Evolutionary conservation across 2,797 vertebrate genomes (phyloP).

Genomic region (Clarias pachynema): DNA sequence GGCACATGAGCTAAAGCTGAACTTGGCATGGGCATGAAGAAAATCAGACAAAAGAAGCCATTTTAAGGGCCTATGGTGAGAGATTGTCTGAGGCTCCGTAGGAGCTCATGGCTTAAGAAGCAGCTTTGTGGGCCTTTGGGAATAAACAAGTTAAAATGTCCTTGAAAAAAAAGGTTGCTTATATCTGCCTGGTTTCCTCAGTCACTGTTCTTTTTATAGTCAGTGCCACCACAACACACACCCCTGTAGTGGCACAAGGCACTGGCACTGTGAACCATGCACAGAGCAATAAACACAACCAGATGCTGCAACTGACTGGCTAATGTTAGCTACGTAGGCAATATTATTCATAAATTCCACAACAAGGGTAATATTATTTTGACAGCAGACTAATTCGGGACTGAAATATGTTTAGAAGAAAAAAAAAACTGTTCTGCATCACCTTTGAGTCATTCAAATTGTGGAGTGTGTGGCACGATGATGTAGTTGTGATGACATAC

Average conservation of each 20-base stretch:
- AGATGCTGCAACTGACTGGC: not conserved
- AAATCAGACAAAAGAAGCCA: too few relatives aligned
- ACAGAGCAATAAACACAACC: not conserved
- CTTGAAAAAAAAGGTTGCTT: not conserved
- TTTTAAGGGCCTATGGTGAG: too few relatives aligned
- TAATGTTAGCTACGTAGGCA: not conserved
- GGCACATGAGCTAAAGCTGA: too few relatives aligned
- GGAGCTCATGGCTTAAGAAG: too few relatives aligned
- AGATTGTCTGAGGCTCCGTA: too few relatives aligned
- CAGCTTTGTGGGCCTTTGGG: too few relatives aligned
- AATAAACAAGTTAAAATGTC: too few relatives aligned
- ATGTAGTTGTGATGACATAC: not conserved
- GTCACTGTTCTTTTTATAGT: constrained; percentile 9
- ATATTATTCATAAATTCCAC: not conserved
- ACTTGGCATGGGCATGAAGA: too few relatives aligned
- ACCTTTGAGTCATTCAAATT: not conserved
- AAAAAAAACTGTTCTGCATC: not conserved
- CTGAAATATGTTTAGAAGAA: not conserved
- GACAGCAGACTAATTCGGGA: not conserved
- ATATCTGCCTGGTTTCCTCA: not conserved
- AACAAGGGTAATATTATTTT: not conserved
- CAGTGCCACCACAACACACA: constrained; percentile 1
- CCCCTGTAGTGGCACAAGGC: not conserved
- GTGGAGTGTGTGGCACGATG: not conserved
- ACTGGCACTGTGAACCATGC: not conserved